phyloP scores from a whole-genome alignment of 1,140 invertebrate species.

The Diorhabda carinulata region DNA sequence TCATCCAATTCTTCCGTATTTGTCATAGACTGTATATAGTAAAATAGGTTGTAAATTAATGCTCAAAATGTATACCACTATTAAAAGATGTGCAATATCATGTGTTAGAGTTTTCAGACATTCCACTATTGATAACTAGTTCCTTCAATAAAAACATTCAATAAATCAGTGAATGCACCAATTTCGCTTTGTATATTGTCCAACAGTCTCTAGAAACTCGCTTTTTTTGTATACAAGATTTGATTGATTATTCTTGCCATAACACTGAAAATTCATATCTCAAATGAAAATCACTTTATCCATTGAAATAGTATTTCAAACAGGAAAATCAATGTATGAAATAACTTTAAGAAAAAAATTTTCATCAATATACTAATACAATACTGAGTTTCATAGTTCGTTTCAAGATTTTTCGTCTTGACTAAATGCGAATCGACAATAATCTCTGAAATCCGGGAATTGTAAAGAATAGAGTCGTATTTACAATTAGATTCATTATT shows the following conservation, averaged over 20 bases:
- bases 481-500: no score
- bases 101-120: background rate
- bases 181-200: background rate
- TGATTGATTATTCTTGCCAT: background rate
- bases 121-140: background rate
- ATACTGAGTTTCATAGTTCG: no score
- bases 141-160: background rate
- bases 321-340: background rate
- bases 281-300: background rate
- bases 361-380: no score
- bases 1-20: background rate
- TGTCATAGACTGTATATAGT: background rate
- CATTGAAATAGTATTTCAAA: background rate
- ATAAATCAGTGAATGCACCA: background rate
- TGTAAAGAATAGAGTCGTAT: no score
- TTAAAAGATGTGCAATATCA: conserved; percentile 20
- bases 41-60: conserved; percentile 9
- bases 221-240: background rate
- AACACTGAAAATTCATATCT: background rate
- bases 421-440: no score
- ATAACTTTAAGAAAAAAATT: no score
- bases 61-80: conserved; percentile 20
- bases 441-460: no score
- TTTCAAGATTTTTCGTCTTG: no score
- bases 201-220: background rate